A percentile compares a stretch with the other conserved stretches of the same genome.
These are phyloP conservation scores for Tetrax tetrax DNA, from an alignment of 2,113 vertebrate species.

Conservation along the genomic window DNA sequence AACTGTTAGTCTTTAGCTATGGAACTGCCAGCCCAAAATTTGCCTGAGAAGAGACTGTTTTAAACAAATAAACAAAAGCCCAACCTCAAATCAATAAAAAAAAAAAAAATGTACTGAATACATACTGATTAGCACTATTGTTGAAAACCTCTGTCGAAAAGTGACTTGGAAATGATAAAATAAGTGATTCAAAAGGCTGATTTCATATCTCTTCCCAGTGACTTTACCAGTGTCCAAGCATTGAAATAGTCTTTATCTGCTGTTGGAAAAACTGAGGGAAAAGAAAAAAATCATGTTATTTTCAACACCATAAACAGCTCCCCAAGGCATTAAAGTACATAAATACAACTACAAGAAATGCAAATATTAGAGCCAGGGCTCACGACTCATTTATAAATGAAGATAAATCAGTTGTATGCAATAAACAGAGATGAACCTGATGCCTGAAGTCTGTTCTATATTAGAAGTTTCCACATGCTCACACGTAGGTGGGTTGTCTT, in stretches of 20 bases:
- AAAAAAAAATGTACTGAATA: background rate
- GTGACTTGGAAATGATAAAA: background rate
- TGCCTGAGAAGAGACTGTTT: background rate
- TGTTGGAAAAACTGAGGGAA: background rate
- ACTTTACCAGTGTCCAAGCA: background rate
- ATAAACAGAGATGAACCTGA: slow-evolving; percentile 11
- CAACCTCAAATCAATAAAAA: background rate
- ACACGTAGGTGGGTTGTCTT: background rate
- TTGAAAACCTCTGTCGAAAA: background rate
- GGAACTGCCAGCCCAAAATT: background rate
- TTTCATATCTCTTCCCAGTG: background rate
- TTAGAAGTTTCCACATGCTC: slow-evolving; percentile 17
- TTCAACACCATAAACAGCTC: slow-evolving; percentile 24
- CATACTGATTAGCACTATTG: background rate
- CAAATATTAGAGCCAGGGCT: slow-evolving; percentile 52
- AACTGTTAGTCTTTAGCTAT: background rate
- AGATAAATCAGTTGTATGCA: slow-evolving; percentile 71
- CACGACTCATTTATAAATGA: slow-evolving; percentile 71
- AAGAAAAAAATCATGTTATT: background rate
- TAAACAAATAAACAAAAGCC: background rate
- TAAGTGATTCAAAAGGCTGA: background rate
- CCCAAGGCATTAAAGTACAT: slow-evolving; percentile 49
- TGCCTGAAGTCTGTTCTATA: slow-evolving; percentile 30
- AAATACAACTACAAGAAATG: slow-evolving; percentile 52
- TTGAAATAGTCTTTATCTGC: background rate